These are phyloP conservation scores for Lepus timidus DNA, from an alignment of 2,113 vertebrate species.

Conservation along the genomic window DNA sequence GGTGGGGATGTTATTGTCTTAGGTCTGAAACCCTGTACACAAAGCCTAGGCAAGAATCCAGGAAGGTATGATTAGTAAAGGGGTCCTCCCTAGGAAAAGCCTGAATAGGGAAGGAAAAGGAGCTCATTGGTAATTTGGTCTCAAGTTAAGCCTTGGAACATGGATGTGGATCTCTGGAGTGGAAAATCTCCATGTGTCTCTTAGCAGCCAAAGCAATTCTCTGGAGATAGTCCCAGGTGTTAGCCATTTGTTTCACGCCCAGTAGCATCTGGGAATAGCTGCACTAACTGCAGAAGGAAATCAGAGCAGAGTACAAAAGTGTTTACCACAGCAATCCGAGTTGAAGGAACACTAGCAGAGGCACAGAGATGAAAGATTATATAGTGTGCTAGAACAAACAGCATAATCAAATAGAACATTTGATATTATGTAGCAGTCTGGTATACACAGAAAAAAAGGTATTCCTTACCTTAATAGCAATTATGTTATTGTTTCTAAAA, in stretches of 20 bases:
- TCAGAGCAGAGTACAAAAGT: not conserved
- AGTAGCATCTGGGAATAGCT: not conserved
- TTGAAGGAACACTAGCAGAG: not conserved
- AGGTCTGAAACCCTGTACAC: not conserved
- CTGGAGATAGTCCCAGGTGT: not conserved
- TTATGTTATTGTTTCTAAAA: conserved; percentile 8
- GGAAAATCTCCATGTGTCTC: not conserved
- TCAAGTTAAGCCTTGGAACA: not conserved
- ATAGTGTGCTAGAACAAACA: not conserved
- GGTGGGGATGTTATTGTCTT: not conserved
- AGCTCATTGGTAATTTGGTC: not conserved
- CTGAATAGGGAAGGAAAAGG: not conserved
- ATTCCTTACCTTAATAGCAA: not conserved
- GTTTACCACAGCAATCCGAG: not conserved
- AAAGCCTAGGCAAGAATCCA: not conserved
- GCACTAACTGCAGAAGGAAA: fast-evolving
- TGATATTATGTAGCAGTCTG: not conserved
- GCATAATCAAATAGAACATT: not conserved
- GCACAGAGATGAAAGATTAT: not conserved
- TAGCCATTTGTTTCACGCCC: not conserved
- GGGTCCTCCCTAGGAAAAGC: not conserved
- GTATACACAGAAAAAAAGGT: not conserved
- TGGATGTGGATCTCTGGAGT: not conserved
- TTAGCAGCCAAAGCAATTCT: not conserved
- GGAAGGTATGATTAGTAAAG: not conserved